These are phyloP conservation scores for Lophochroa leadbeateri DNA, from an alignment of 2,113 vertebrate genomes.

Conservation along the genomic window DNA sequence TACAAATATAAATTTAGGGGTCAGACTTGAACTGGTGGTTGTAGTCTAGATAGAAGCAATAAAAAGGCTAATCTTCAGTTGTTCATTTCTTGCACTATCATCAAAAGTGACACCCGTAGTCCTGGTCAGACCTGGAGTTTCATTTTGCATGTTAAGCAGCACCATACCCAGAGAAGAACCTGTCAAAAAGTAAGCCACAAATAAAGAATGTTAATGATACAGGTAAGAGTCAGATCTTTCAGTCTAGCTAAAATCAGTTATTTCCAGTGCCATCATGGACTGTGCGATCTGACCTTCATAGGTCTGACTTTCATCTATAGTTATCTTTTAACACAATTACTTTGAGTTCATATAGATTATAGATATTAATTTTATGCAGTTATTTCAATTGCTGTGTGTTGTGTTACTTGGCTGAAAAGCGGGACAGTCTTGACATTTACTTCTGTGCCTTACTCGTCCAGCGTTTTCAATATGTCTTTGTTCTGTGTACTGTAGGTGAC, in stretches of 20 bases:
- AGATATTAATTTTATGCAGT: not conserved
- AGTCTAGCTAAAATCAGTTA: not conserved
- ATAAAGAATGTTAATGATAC: not conserved
- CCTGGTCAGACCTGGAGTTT: not conserved
- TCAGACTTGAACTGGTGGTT: not conserved
- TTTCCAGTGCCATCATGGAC: not conserved
- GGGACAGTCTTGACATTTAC: not conserved
- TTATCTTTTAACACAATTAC: not conserved
- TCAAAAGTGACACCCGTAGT: not conserved
- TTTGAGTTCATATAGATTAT: not conserved
- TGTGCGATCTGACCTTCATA: accelerated
- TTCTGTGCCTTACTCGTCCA: not conserved
- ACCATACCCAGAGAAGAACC: not conserved
- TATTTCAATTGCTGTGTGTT: not conserved
- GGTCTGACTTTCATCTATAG: accelerated
- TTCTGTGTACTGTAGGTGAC: conserved; percentile 82
- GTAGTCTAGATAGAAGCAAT: not conserved
- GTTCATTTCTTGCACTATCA: not conserved
- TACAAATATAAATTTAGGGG: not conserved
- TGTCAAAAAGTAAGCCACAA: not conserved
- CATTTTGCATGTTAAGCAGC: not conserved
- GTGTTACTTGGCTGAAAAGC: accelerated
- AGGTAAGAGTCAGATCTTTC: not conserved
- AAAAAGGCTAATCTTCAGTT: not conserved
- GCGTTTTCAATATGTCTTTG: not conserved